Evolutionary conservation across 2,888 invertebrate species (phyloP), one percentile per base, ranked within the genome.

Genomic region (Craniophora ligustri): DNA sequence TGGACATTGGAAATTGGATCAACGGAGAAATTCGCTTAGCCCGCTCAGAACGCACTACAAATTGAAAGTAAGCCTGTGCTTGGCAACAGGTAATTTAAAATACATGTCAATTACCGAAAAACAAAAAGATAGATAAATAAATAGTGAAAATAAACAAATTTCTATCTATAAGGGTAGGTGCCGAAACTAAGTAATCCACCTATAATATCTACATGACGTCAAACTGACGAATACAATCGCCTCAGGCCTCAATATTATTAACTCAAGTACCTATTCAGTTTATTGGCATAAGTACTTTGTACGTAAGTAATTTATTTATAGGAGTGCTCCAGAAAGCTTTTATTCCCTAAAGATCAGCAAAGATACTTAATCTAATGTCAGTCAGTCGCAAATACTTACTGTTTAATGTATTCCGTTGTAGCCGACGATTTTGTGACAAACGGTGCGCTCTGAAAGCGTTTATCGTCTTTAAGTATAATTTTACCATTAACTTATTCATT

Each of bases 1-100:
- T 16, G 50, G 30, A 40, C 47, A 61, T 55, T 31, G 50, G 55
- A 66, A 66, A 62, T 67, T 49, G 51, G 32, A 56, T 67, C 51
- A 44, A 40, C 45, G 47, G 42, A 51, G 30, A 62, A 62, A 66
- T 66, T 53, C 56, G 39, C 51, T 62, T 46, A 56, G 36, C 13
- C 14, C 16, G 30, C 18, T 10, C 32, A 23, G 23, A 13, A 45
- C 38, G 30, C 35, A 46, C 31, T 46, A 18, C 18, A 44, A 35
- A 7, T 11, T 8, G n/a, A 30, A n/a, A n/a, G n/a, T n/a, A n/a
- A n/a, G 30, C 16, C 10, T 32, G 26, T 35, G 19, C 13, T 14
- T 39, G 18, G 46, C 62, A 65, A 67, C 61, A 67, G 36, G 67
- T 65, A 36, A n/a, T 38, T 8, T n/a, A 51, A 14, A 13, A 11